Conservation (phyloP, 2,113 vertebrate genomes). For the Fregata magnificens region DNA sequence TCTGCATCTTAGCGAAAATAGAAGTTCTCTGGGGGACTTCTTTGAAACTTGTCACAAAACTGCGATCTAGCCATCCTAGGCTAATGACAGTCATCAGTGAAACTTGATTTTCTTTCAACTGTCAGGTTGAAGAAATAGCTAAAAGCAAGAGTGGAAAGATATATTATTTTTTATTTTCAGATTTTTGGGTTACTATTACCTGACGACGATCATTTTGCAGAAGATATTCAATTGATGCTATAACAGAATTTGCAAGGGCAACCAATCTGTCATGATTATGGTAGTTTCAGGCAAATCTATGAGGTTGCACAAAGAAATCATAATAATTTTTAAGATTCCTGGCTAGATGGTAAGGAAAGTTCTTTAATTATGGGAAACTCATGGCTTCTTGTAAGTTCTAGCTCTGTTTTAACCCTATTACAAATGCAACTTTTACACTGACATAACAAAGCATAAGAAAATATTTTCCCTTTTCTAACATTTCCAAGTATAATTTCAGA, state of each 20-base stretch:
- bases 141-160: conserved; percentile 25
- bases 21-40: conserved; percentile 61
- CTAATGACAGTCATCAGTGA: conserved; percentile 66
- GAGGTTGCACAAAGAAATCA: background rate
- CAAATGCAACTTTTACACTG: background rate
- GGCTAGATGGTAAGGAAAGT: background rate
- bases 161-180: conserved; percentile 18
- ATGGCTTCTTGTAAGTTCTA: background rate
- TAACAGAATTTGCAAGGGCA: background rate
- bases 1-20: conserved; percentile 46
- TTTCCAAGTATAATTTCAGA: background rate
- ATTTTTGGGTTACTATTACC: conserved; percentile 25
- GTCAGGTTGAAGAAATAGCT: conserved; percentile 50
- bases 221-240: background rate
- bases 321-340: background rate
- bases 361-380: background rate
- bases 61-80: conserved; percentile 45
- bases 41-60: conserved; percentile 61
- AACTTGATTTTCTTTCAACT: conserved; percentile 55
- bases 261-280: background rate
- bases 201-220: conserved; percentile 8
- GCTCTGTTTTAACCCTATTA: background rate
- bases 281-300: background rate
- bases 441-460: background rate
- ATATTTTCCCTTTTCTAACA: background rate